A percentile compares a stretch with the other conserved stretches of the same genome.
Evolutionary conservation across 2,113 vertebrate genomes (phyloP).

Genomic region (Capra hircus): DNA sequence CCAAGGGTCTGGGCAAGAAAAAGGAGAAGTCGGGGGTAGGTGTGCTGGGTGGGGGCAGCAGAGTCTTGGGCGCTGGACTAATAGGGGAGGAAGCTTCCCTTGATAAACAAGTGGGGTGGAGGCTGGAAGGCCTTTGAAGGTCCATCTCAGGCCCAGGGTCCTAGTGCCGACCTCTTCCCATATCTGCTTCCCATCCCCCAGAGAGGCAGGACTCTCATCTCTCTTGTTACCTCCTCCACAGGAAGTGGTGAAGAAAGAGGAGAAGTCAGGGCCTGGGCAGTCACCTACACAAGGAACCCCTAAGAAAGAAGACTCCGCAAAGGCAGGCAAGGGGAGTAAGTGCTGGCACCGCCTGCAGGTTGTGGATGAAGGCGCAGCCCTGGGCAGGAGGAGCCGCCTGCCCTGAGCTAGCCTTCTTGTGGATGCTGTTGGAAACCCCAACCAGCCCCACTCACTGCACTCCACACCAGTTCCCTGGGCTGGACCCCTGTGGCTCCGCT

Average conservation of each 20-base stretch:
- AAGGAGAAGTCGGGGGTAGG: slow-evolving; percentile 75
- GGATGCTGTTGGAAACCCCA: neutral
- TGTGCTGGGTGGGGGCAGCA: neutral
- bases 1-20: slow-evolving; percentile 75
- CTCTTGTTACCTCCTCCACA: neutral
- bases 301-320: slow-evolving; percentile 73
- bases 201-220: too few species aligned
- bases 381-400: neutral
- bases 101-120: too few species aligned
- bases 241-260: slow-evolving; percentile 74
- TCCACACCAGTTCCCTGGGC: neutral
- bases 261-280: slow-evolving; percentile 46
- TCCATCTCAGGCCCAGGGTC: neutral
- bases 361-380: accelerated
- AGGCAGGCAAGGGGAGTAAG: slow-evolving; percentile 66
- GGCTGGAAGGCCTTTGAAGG: neutral
- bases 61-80: neutral
- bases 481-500: neutral
- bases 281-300: neutral
- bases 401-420: neutral
- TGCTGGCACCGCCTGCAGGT: accelerated
- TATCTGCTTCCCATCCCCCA: too few species aligned
- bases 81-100: neutral
- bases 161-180: neutral
- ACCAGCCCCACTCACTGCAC: too few species aligned